Base-by-base conservation (phyloP, 2,113 vertebrate genomes). In the Macrotus californicus region DNA sequence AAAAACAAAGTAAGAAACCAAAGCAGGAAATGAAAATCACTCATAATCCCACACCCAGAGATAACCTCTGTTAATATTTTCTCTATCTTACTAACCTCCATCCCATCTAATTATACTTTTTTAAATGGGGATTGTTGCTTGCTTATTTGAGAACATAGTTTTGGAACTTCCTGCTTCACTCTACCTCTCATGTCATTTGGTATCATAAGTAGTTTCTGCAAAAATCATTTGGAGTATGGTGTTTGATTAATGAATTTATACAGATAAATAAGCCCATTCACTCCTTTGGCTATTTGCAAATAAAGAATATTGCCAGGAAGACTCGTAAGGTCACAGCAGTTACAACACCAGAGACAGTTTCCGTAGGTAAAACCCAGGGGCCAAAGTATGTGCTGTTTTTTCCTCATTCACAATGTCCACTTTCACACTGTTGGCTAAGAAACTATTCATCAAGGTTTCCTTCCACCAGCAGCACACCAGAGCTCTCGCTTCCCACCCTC, bases 21-120 rank as follows among this genome's bases (percentile, higher is more conserved):
- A 84, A 88, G 56, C 66, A 56, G 89, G 87, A 94, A 85, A 84
- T 93, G 19, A 87, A 93, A 96, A 69, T 79, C 54, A 50, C 48
- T 83, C 29, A 34, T 64, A 61, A 84, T 69, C 18, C 22, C n/a
- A 69, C 26, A 67, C 15, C 50, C 18, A 66, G 73, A 91, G 84
- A 64, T 77, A 82, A 76, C 73, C 67, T 91, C 18, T 87, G 21
- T 21, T 48, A 85, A 66, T 70, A 81, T 9, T 66, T 86, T 87
- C 86, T 82, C 22, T 82, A 6, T 46, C 21, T 89, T 89, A 34
- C 29, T 41, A 34, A 85, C 9, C 7, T 6, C 54, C 34, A 13
- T 61, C 2, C 2, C 36, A 31, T 92, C 34, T 94, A 80, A 48
- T 93, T 73, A 90, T 36, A 21, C 26, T 72, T 94, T 73, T 92